Evolutionary conservation across 2,797 vertebrate species (phyloP), one percentile per base, ranked within the genome.

Genomic region (Lithobates sylvaticus): DNA sequence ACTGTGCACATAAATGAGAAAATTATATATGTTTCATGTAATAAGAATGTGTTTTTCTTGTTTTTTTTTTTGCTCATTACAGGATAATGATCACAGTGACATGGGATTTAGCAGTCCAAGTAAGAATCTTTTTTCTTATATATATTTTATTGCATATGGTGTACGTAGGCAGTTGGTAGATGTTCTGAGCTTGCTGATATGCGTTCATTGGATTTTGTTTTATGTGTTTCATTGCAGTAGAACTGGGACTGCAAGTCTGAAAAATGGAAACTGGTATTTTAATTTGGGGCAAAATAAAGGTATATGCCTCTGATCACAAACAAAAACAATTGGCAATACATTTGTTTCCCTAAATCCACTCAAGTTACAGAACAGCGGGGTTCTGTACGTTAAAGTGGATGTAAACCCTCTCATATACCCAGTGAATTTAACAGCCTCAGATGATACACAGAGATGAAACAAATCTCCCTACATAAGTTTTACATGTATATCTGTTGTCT

Each of bases 51-150:
- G 27, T 81, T 54, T 74, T 78, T 68, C 2, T 61, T 74, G 44
- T 74, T 84, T 79, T 74, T 78, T 68, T 8, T 61, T 74, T 72
- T 87, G 75, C 13, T 44, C 47, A 34, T 87, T 79, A 23, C 69
- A 87, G 86, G 81, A 79, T 73, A 54, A 74, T 78, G 44, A 58
- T 29, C 32, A 75, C 61, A 75, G n/a, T 42, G 68, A 26, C 69
- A 26, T 71, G 58, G 75, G 81, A 75, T 72, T 87, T 69, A 42
- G n/a, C 76, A 79, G 68, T 78, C 68, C 71, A 87, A 87, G 86
- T 87, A 87, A 87, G 86, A 74, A 39, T 29, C 15, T 75, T 78
- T 58, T 73, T 68, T 75, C 23, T 81, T 76, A 54, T 74, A 54
- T 54, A 54, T 54, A 61, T 64, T 39, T 81, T 15, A 81, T 36